Percentiles rank a stretch among this genome's conserved stretches.
These are phyloP conservation scores for Marcusenius ussheri DNA, from an alignment of 2,113 vertebrate species.

Conservation along the genomic window DNA sequence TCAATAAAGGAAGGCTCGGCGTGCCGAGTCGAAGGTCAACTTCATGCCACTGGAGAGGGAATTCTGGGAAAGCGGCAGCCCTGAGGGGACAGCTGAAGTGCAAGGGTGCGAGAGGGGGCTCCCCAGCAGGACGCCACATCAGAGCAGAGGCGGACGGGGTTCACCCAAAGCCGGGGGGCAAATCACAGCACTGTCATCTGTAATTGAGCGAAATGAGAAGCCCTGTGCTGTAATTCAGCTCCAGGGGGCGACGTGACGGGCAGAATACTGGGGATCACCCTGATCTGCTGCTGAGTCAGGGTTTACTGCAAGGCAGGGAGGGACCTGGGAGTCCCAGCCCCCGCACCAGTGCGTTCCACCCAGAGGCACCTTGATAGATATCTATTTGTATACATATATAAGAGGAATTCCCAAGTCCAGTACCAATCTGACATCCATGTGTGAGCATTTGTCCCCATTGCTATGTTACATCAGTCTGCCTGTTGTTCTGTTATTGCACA, in stretches of 20 bases:
- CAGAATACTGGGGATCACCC: neutral
- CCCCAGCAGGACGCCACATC: neutral
- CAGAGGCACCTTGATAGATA: neutral
- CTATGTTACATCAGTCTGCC: neutral
- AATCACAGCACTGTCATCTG: conserved; percentile 14
- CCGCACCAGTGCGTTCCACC: neutral
- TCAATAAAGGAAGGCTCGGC: neutral
- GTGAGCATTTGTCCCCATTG: neutral
- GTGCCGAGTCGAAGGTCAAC: neutral
- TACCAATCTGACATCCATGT: neutral
- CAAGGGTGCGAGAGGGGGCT: neutral
- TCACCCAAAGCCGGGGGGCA: neutral
- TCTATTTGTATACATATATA: neutral
- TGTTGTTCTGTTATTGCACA: neutral
- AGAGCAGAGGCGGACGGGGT: neutral
- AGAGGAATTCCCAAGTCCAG: neutral
- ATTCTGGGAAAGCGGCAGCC: neutral
- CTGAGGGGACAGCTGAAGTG: neutral
- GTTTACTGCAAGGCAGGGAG: neutral
- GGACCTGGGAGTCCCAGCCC: neutral
- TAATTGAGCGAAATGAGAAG: conserved; percentile 8
- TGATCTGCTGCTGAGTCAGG: neutral
- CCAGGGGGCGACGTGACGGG: neutral
- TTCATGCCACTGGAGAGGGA: neutral
- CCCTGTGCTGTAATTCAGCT: neutral